Base-by-base conservation (phyloP, 2,797 vertebrate genomes). In the Bovichtus diacanthus region DNA sequence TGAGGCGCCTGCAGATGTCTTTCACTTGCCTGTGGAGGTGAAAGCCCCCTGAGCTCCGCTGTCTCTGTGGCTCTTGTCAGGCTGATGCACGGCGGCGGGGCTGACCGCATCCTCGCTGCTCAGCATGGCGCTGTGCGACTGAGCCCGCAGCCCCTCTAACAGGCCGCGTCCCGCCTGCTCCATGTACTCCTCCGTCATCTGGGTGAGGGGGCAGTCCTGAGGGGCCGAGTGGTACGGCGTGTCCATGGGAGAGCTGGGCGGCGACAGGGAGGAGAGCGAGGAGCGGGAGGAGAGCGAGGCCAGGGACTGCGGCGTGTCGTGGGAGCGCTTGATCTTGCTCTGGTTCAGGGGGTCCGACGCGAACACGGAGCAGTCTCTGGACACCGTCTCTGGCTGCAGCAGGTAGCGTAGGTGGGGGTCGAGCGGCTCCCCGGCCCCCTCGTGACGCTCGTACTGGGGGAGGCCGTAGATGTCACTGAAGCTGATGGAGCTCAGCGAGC, bases 401-500 rank as follows among this genome's bases (percentile, higher is more conserved):
- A 97, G 94, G 76, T 97, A 99, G 87, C 97, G 97, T n/a, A 97
- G 87, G 63, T 97, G 96, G 25, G 97, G 91, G 55, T 97, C 95
- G 0, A 94, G 92, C 23, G 95, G 95, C n/a, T 96, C 83, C 3
- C 71, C 66, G 1, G 77, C n/a, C 0, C 91, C 76, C 0, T 99
- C 98, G 0, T 95, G 92, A 10, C 97, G 96, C 60, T 99, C 98
- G 0, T 97, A 99, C 85, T 98, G 98, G 0, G 98, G 98, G 27
- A 97, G 87, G 36, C 98, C 98, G 1, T 99, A 99, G 94, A 99
- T 99, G 94, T 99, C 98, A 0, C 95, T 98, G 90, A 99, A 99
- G 88, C 98, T 99, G 93, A 99, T 91, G 0, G 98, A 99, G 94
- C 98, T 99, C 55, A 99, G 95, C 6, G 98, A 99, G 31, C 98